Evolutionary conservation across 1,140 invertebrate genomes (phyloP), one percentile per base, ranked within the genome.

Genomic region (Drosophila setifemur): DNA sequence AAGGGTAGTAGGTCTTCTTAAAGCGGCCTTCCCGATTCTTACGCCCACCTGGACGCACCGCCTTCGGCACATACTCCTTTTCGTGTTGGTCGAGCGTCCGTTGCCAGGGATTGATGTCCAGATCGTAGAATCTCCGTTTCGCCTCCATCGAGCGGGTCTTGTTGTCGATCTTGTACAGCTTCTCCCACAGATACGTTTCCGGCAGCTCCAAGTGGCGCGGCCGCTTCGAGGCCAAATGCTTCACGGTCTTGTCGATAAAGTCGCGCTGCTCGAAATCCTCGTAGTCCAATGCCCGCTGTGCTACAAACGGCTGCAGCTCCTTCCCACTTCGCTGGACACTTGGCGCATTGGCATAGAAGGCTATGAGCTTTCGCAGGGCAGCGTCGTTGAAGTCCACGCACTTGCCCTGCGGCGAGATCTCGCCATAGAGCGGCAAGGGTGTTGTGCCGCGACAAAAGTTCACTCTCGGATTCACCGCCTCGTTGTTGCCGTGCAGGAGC

Each of bases 381-480:
- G 95, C 93, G 49, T 96, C 95, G 92, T 98, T 98, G 33, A 97
- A 93, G 48, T 94, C 95, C 64, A 94, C 89, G 2, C 98, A 91
- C 91, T 95, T 92, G 4, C 94, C 94, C 11, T 69, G 66, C 74
- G 94, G 85, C 83, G 95, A 93, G 28, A 97, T 92, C 19, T 90
- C 90, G 26, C 96, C 95, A 91, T 94, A 98, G 0, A 99, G 90
- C 64, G 95, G 93, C 61, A 94, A 77, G 9, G 94, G 92, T 21
- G 93, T 91, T 9, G 94, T 95, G n/a, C 93, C 92, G 93, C 95
- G 98, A 73, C 96, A 97, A 29, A 97, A 87, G 91, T 98, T 98
- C 25, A 93, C 91, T 66, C 93, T 92, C 0, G 92, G 91, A 91
- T 97, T 97, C 18, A 91, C 90, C 33, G 93, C 90, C 18, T 93